Base-by-base conservation (phyloP, 2,888 invertebrate genomes). In the Pristionchus arcanus region DNA sequence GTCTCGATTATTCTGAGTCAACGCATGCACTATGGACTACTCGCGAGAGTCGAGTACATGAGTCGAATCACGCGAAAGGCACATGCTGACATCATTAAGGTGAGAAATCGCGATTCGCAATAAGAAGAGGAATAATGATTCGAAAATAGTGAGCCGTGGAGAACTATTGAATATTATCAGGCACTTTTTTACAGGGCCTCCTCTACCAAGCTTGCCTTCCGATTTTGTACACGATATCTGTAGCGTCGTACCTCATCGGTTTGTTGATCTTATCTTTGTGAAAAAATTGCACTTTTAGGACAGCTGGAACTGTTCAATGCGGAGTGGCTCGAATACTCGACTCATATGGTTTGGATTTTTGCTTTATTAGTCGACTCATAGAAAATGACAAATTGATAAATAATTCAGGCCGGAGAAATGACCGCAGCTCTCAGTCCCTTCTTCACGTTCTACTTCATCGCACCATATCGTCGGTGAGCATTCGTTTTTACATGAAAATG, bases 321-420 rank as follows among this genome's bases (percentile, higher is more conserved):
- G 42, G 37, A 37, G 31, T 77, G 77, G 77, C 37, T 77, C 7
- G 77, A 77, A 25, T 77, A 77, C 11, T 42, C 42, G 3, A 77
- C 77, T 21, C 77, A 77, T 11, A 77, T 77, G 77, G 77, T 42
- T 15, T 13, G n/a, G n/a, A n/a, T 13, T 68, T 68, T n/a, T n/a
- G 42, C 9, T 7, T 49, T 7, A 9, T 7, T 49, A 49, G n/a
- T n/a, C n/a, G n/a, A n/a, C n/a, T n/a, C n/a, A 3, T 49, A 49
- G 42, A 49, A 9, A 49, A 11, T 0, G 3, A 68, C 1, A 68
- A 68, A 68, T n/a, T 13, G n/a, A 5, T 28, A 68, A 68, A n/a
- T 68, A 68, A 28, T 68, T 25, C 37, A 77, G 77, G 77, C 77
- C 5, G 77, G 77, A 11, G 77, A 77, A 42, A 42, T 77, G 42